These are phyloP conservation scores for Synaphobranchus kaupii DNA, from an alignment of 2,797 vertebrate genomes.

Conservation along the genomic window DNA sequence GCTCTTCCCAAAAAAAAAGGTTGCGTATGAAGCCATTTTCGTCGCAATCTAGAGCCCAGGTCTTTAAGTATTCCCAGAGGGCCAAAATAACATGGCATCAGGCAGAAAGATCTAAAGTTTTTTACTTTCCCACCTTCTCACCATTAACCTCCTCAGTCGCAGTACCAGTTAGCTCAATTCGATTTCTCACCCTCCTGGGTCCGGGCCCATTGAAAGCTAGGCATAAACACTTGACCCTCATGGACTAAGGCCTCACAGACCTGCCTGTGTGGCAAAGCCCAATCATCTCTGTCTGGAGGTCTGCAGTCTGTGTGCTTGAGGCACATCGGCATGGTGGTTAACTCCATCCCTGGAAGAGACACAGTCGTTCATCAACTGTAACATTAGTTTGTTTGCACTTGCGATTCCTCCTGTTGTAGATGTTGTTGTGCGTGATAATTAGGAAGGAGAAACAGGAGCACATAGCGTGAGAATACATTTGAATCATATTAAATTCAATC, in stretches of 20 bases:
- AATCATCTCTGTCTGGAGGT: not conserved
- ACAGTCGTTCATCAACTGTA: not conserved
- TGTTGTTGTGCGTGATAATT: not conserved
- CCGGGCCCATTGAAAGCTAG: not conserved
- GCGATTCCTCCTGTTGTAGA: not conserved
- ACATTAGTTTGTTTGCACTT: slow-evolving; percentile 4
- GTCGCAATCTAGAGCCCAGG: no score
- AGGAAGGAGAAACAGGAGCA: not conserved
- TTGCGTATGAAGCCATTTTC: no score
- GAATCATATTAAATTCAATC: not conserved
- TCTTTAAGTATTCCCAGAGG: not conserved
- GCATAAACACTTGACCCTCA: not conserved
- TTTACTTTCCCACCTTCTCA: not conserved
- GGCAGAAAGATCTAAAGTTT: not conserved
- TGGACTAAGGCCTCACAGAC: not conserved
- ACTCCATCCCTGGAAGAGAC: not conserved
- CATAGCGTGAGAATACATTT: not conserved
- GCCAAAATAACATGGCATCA: not conserved
- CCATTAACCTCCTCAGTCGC: not conserved
- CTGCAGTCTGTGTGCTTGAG: not conserved
- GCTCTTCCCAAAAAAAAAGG: no score
- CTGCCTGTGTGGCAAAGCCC: no score
- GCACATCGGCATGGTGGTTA: not conserved
- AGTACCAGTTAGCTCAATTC: not conserved
- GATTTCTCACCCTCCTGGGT: not conserved